Evolutionary conservation across 2,888 invertebrate genomes (phyloP), one percentile per base, ranked within the genome.

Genomic region (Orchesellides sinensis): DNA sequence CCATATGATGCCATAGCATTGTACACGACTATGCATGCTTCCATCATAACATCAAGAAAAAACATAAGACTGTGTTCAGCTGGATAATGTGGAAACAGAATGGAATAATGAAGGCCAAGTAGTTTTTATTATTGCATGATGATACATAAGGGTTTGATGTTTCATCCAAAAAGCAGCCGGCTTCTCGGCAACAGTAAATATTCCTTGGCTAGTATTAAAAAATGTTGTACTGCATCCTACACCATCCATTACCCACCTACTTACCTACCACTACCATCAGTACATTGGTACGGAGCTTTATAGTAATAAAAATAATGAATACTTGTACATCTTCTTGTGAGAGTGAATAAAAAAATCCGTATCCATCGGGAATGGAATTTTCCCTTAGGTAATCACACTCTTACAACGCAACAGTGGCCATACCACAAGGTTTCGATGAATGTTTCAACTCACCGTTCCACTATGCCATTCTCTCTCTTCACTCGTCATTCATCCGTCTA

Each of bases 351-450:
- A 68, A 68, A 69, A 69, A 59, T 56, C 40, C 56, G 40, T 56
- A 56, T 72, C 72, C 72, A 72, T 45, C 25, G 70, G 40, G 70
- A 70, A 61, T 72, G 72, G 72, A 72, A 72, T 72, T 72, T 72
- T 72, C 72, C 72, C 72, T 72, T 14, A 61, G 61, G 72, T 72
- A 72, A 72, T 72, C 72, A 47, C 72, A 72, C 25, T 59, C 25
- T 40, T 35, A 70, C 56, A n/a, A n/a, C n/a, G n/a, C n/a, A 47
- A 23, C 17, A 32, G 14, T 21, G 40, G 25, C 29, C 56, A 59
- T 27, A 23, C 25, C 59, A 32, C 54, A 2, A 6, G 17, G 19
- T 8, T n/a, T 19, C 49, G 19, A 54, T 54, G 23, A 54, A 54
- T 25, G 54, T 54, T 54, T 59, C 29, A 29, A 59, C 59, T 59